Conservation (phyloP, 2,888 invertebrate genomes). For the Neelides folsomi region DNA sequence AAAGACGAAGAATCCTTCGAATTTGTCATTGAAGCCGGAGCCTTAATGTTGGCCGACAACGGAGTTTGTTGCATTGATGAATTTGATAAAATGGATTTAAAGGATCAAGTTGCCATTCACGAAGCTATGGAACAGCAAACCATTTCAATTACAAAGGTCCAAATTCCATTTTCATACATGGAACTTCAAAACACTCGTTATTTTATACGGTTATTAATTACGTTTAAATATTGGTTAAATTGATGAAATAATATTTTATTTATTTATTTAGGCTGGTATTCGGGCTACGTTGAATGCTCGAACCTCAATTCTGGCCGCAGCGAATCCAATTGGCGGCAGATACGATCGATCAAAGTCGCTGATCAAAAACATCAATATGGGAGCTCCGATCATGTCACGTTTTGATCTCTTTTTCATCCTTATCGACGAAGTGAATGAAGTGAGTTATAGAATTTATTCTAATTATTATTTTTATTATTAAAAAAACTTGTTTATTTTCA, state of each 20-base stretch:
- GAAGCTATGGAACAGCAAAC: slow-evolving; percentile 99
- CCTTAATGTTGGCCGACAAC: slow-evolving; percentile 96
- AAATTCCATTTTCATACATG: not conserved
- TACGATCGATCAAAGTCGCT: slow-evolving; percentile 88
- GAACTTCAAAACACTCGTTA: not conserved
- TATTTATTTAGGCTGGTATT: slow-evolving; percentile 62
- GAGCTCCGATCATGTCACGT: slow-evolving; percentile 96
- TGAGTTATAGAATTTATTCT: slow-evolving; percentile 27
- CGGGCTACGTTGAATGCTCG: slow-evolving; percentile 94
- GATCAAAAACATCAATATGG: slow-evolving; percentile 82
- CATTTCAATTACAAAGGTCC: slow-evolving; percentile 87
- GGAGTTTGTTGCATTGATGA: slow-evolving; percentile 98
- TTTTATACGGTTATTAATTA: not conserved
- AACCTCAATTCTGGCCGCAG: slow-evolving; percentile 94
- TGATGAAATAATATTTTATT: not conserved
- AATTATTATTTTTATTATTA: slow-evolving; percentile 3
- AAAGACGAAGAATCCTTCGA: slow-evolving; percentile 94
- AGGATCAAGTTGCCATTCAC: slow-evolving; percentile 97
- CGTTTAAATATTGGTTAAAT: not conserved
- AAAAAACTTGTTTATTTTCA: not conserved
- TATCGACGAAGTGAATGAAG: slow-evolving; percentile 90
- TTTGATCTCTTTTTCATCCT: slow-evolving; percentile 98
- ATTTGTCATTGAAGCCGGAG: slow-evolving; percentile 99
- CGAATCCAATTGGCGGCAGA: slow-evolving; percentile 93
- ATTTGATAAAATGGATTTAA: slow-evolving; percentile 97